A percentile compares a stretch with the other conserved stretches of the same genome.
phyloP scores from a whole-genome alignment of 2,113 vertebrate species.

The Sterrhoptilus dennistouni region DNA sequence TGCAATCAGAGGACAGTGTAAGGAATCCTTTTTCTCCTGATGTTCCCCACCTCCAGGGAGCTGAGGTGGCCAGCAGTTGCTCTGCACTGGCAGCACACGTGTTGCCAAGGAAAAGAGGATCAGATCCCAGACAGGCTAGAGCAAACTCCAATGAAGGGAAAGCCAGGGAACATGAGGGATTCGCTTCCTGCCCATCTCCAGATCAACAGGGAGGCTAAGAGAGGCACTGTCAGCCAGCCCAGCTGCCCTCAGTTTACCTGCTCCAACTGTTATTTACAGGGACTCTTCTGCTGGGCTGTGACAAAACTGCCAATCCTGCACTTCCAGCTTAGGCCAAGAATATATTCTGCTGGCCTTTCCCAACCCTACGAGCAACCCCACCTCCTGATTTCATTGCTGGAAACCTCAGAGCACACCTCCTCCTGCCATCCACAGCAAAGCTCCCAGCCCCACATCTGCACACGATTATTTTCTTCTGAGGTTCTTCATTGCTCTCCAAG shows the following conservation, averaged over 20 bases:
- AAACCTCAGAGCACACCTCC: background rate
- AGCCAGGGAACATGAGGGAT: rapidly evolving
- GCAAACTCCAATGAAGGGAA: background rate
- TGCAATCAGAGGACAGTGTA: background rate
- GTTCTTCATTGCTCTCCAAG: background rate
- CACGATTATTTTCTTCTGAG: background rate
- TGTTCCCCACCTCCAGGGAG: background rate
- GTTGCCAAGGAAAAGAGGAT: background rate
- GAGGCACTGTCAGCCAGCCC: background rate
- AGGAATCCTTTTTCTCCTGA: background rate
- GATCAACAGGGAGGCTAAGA: background rate
- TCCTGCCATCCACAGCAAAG: background rate
- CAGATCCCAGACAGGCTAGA: background rate
- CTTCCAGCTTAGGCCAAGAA: background rate
- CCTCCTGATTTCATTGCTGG: background rate
- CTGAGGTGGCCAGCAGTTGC: background rate
- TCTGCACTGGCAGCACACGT: rapidly evolving
- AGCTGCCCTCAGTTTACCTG: background rate
- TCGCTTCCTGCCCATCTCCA: background rate
- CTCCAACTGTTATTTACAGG: background rate
- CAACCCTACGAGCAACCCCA: background rate
- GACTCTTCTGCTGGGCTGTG: background rate
- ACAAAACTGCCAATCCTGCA: background rate
- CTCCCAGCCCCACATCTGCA: background rate
- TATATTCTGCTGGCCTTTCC: background rate